phyloP scores from a whole-genome alignment of 2,797 vertebrate genomes.

The Chromis chromis region DNA sequence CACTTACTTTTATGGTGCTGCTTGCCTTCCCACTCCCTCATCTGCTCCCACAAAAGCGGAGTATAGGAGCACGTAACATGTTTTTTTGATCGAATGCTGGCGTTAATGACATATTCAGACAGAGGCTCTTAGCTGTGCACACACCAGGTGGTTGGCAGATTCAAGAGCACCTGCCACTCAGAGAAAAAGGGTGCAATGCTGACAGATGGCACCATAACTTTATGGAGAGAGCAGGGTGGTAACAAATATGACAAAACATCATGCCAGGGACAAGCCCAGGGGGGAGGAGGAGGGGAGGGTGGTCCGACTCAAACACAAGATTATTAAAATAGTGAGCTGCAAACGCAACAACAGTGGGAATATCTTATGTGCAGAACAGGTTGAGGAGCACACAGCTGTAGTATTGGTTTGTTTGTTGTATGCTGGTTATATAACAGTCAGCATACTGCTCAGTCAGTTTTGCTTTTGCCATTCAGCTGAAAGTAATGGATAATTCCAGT shows the following conservation, averaged over 20 bases:
- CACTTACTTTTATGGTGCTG: slow-evolving; percentile 45
- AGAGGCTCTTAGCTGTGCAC: slow-evolving; percentile 19
- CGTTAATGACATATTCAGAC: slow-evolving; percentile 16
- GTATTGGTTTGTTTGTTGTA: slow-evolving; percentile 46
- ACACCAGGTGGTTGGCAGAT: slow-evolving; percentile 49
- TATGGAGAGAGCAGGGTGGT: slow-evolving; percentile 52
- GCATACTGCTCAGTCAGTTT: slow-evolving; percentile 62
- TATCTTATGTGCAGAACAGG: slow-evolving; percentile 22
- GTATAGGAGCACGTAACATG: background rate
- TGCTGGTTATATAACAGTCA: slow-evolving; percentile 61
- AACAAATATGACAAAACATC: slow-evolving; percentile 58
- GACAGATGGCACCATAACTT: slow-evolving; percentile 70
- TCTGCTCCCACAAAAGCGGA: background rate
- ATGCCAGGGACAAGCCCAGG: slow-evolving; percentile 29
- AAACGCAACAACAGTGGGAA: slow-evolving; percentile 24
- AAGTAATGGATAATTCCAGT: slow-evolving; percentile 66
- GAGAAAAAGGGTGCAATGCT: slow-evolving; percentile 44
- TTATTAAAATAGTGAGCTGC: slow-evolving; percentile 39
- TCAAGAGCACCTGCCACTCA: slow-evolving; percentile 64
- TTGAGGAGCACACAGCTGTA: slow-evolving; percentile 32
- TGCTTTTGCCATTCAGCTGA: slow-evolving; percentile 59
- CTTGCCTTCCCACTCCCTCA: slow-evolving; percentile 30
- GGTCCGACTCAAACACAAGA: slow-evolving; percentile 43
- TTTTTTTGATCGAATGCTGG: slow-evolving; percentile 8
- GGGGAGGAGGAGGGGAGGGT: slow-evolving; percentile 25